Base-by-base conservation (phyloP, 2,888 invertebrate genomes). In the Apamea epomidion region DNA sequence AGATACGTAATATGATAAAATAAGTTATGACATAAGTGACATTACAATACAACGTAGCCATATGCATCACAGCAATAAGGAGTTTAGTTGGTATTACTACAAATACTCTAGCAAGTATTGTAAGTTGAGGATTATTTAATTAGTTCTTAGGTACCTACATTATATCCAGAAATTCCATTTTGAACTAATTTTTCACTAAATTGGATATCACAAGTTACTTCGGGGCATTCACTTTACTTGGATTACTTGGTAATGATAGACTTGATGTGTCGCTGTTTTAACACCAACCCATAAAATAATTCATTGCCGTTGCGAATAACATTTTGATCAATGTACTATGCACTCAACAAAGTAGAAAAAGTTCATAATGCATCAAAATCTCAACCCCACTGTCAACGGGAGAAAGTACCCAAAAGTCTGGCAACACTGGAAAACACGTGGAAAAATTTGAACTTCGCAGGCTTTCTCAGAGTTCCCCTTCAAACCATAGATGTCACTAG, bases 401-500 rank as follows among this genome's bases (percentile, higher is more conserved):
- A 74, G 29, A 73, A 29, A 25, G 7, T 25, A 16, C 7, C 25
- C 32, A 37, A 10, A 74, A 42, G 12, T 21, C 10, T 29, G 29
- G 51, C 37, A 75, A 42, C 74, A 54, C n/a, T 75, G 37, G 2
- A 16, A 42, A 68, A 45, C 21, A 32, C 29, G 29, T 21, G 16
- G 29, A 6, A 51, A 54, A n/a, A n/a, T 29, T 37, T 14, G 16
- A 29, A 72, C 37, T n/a, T n/a, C 72, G 21, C 72, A 21, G 48
- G 37, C 8, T n/a, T n/a, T n/a, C n/a, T n/a, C n/a, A n/a, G n/a
- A n/a, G n/a, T n/a, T n/a, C n/a, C 5, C 6, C 32, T n/a, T n/a
- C 8, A 8, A 64, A 73, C 14, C 21, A 16, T 42, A 72, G 74
- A 73, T 73, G 75, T 75, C 58, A 42, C 76, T 58, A 54, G 42